Conservation (phyloP, 2,113 vertebrate genomes). For the Ciconia maguari region DNA sequence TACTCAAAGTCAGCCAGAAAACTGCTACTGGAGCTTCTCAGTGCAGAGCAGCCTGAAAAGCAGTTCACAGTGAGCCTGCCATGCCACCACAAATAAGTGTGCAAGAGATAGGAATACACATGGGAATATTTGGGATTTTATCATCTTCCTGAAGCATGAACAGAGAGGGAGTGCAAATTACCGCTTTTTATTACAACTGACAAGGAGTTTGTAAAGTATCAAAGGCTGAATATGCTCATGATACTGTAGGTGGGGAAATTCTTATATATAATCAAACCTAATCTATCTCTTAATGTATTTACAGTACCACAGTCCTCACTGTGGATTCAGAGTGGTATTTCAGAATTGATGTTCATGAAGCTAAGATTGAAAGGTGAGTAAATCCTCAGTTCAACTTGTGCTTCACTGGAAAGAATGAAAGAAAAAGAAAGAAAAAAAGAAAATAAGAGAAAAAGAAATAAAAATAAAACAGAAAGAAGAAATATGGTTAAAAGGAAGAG, state of each 20-base stretch:
- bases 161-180: not conserved
- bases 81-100: not conserved
- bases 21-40: not conserved
- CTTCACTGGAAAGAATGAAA: not conserved
- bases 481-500: too few relatives aligned
- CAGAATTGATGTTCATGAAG: not conserved
- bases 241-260: not conserved
- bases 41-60: not conserved
- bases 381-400: not conserved
- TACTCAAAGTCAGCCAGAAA: not conserved
- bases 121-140: not conserved
- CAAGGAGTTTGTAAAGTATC: not conserved
- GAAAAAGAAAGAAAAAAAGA: not conserved
- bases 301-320: not conserved
- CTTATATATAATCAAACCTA: not conserved
- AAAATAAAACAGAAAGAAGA: not conserved
- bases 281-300: not conserved
- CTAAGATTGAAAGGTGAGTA: not conserved
- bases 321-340: not conserved
- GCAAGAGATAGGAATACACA: fast-evolving
- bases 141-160: not conserved
- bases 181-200: not conserved
- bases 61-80: not conserved
- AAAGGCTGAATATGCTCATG: not conserved
- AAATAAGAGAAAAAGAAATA: fast-evolving